A percentile compares a stretch with the other conserved stretches of the same genome.
These are phyloP conservation scores for Colletes latitarsis DNA, from an alignment of 1,140 invertebrate genomes.

Conservation along the genomic window DNA sequence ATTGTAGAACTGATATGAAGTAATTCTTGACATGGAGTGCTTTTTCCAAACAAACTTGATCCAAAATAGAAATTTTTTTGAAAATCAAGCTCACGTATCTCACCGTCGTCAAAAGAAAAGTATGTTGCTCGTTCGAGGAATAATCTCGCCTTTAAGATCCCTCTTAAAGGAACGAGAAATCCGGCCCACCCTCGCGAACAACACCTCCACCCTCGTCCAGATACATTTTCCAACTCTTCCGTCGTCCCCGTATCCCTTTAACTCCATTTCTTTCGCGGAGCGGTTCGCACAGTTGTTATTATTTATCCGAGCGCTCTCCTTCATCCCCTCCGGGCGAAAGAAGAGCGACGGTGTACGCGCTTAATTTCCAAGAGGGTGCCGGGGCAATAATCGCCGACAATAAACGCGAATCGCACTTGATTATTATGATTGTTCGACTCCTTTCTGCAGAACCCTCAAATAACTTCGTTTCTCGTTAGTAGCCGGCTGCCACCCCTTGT, in stretches of 20 bases:
- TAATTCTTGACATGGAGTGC: no score
- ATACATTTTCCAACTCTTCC: not conserved
- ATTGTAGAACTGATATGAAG: no score
- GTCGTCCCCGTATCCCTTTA: constrained; percentile 54
- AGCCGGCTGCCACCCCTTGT: constrained; percentile 64
- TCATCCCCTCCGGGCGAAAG: constrained; percentile 7
- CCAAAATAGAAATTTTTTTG: no score
- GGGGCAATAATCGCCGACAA: constrained; percentile 77
- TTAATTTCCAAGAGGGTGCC: constrained; percentile 70
- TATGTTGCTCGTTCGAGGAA: no score
- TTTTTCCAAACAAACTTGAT: no score
- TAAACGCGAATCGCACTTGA: constrained; percentile 79
- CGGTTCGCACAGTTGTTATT: constrained; percentile 74
- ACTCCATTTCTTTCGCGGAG: constrained; percentile 73
- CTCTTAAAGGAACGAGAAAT: not conserved
- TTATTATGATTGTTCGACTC: constrained; percentile 80
- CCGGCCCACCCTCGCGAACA: not conserved
- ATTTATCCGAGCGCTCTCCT: constrained; percentile 72
- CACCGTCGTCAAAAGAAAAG: no score
- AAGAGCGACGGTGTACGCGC: constrained; percentile 22
- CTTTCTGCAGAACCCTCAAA: constrained; percentile 76
- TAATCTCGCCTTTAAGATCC: not conserved
- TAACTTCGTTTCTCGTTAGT: constrained; percentile 79
- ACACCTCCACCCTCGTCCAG: not conserved
- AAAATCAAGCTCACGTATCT: no score